Evolutionary conservation across 1,140 invertebrate genomes (phyloP), one percentile per base, ranked within the genome.

Genomic region (Octopus sinensis): DNA sequence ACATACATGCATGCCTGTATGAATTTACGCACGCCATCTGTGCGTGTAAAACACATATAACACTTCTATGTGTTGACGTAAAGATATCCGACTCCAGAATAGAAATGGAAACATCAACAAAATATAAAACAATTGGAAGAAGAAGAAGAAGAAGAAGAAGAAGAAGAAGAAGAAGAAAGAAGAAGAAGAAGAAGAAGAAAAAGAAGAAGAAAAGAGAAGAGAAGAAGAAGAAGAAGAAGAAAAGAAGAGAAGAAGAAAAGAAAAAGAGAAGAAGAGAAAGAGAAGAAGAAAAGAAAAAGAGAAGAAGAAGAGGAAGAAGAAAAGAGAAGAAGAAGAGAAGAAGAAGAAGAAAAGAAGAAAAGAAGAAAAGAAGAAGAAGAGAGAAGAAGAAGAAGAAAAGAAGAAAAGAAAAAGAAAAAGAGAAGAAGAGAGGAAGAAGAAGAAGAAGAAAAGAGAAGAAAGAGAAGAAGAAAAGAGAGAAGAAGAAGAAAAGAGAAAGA

Each of bases 61-160:
- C 30, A 43, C 30, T 43, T 43, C 30, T 43, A 43, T 43, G 30
- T 43, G 30, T 43, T 43, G 3, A 43, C 1, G 30, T 43, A 43
- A 2, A 0, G 1, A 43, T 43, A 43, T 43, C 0, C 30, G 3
- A 43, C 3, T 43, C 30, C 30, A 62, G 56, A 62, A 17, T 12
- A 62, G 17, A 62, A 62, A 62, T 12, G 17, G 56, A 62, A 17
- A 62, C 9, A 62, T 9, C 9, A 62, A 62, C 9, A 62, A 62
- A 80, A 6, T n/a, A 10, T n/a, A n/a, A 79, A 17, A 81, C 43
- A 51, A 53, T 13, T n/a, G 51, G 75, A 54, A 30, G 30, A 30
- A 76, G 62, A 54, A 30, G 75, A 23, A 80, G 79, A 76, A 54
- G 76, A 52, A 80, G 53, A 75, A 51, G 13, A 51, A 30, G 13